Evolutionary conservation across 2,888 invertebrate genomes (phyloP), one percentile per base, ranked within the genome.

Genomic region (Mesochorus sp.): DNA sequence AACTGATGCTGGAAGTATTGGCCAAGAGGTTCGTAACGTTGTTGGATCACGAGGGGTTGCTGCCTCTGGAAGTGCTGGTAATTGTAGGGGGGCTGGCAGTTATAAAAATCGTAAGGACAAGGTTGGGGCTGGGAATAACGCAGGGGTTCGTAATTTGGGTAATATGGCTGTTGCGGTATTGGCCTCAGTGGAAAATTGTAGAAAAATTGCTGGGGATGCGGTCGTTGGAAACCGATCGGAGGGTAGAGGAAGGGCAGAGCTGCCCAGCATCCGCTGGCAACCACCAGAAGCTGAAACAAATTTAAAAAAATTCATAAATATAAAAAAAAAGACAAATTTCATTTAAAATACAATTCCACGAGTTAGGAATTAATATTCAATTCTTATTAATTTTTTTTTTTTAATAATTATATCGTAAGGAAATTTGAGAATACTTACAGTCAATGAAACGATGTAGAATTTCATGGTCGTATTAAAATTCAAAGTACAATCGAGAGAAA

Each of bases 211-310:
- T 79, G 80, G 1, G 70, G 47, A 3, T 68, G 67, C 0, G 82
- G 44, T 21, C 55, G 49, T 12, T 37, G 66, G 0, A 73, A 1
- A 0, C 47, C 70, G 26, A 76, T 39, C 12, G 21, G 24, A 8
- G 55, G 26, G 5, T 81, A 80, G 4, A 70, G 80, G 14, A 72
- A 37, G 17, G 79, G 79, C 21, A 74, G 70, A 14, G 55, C 53
- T 57, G 62, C 79, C 61, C 31, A 67, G 70, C 64, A 24, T 62
- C 71, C 70, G 1, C 21, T 64, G 26, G 42, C 31, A 26, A 51
- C 64, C 70, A 80, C 19, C 4, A 82, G 37, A 17, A 82, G 19
- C 82, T 81, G 17, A 37, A 62, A 55, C 21, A 47, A 70, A 10
- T 53, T 31, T 28, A 53, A 53, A 28, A n/a, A 28, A 53, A 28